Base-by-base conservation (phyloP, 2,888 invertebrate species). In the Phortica magna region DNA sequence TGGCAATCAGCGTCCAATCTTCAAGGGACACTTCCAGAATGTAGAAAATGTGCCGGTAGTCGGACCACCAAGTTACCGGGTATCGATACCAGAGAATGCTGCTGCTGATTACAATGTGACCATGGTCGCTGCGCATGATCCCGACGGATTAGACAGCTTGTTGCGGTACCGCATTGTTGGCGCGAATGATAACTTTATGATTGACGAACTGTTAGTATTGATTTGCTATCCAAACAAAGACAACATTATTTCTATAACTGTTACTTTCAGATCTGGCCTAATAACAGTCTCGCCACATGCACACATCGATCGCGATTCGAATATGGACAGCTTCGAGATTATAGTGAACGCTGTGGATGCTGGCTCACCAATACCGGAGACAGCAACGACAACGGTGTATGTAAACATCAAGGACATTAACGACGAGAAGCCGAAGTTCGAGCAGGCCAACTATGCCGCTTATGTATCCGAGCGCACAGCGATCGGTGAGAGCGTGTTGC, bases 351-450 rank as follows among this genome's bases (percentile, higher is more conserved):
- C 96, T 0, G 95, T 96, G 0, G 96, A 96, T 83, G 94, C 95
- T 41, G 96, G 96, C 0, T 91, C 93, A 12, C 96, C 96, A 0
- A 94, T 95, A 31, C 94, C 94, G 9, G 96, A 96, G 92, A 96
- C 96, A 0, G 96, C 96, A 0, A 95, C 96, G 0, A 95, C 96
- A 0, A 95, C 95, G 0, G 95, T 95, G 0, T 95, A 94, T 76
- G 94, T 96, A 2, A 94, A 94, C 61, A 94, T 96, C 3, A 93
- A 94, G 83, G 96, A 96, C 83, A 95, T 96, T 0, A 97, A 97
- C 84, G 96, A 97, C 87, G 97, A 97, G 86, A 94, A 96, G 17
- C 97, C 97, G 0, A 94, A 90, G 77, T 97, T 97, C 82, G 94
- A 93, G 74, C 93, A 93, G 68, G 91, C 92, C 6, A 94, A 94